Evolutionary conservation across 2,113 vertebrate species (phyloP).

Genomic region (Erythrolamprus reginae): DNA sequence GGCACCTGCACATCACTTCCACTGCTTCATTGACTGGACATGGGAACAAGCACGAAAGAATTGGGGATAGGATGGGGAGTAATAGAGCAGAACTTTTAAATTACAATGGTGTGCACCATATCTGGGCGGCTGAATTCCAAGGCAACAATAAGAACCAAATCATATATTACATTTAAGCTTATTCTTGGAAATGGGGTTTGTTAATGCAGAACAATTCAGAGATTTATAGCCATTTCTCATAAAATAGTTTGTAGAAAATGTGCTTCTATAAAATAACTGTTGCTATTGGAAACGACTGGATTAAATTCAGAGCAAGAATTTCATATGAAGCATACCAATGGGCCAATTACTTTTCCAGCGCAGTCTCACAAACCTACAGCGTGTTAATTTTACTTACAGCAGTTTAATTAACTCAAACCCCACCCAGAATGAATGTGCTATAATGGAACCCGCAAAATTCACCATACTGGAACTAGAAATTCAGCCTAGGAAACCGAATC

Average conservation of each 20-base stretch:
- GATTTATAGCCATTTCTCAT: neutral
- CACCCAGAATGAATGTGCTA: neutral
- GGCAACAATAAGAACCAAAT: neutral
- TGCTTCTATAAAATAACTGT: neutral
- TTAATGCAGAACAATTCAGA: neutral
- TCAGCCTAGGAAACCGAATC: neutral
- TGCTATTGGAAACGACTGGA: neutral
- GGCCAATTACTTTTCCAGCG: neutral
- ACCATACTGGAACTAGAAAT: neutral
- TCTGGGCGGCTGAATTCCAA: neutral
- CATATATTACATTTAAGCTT: neutral
- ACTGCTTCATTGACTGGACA: no score
- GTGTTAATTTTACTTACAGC: slow-evolving; percentile 19
- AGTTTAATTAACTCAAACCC: slow-evolving; percentile 13
- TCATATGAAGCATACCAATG: neutral
- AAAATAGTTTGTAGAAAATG: neutral
- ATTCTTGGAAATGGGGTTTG: neutral
- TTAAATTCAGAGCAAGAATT: neutral
- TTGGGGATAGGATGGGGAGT: neutral
- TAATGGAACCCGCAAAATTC: slow-evolving; percentile 2
- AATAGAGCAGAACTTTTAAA: neutral
- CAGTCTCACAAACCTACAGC: neutral
- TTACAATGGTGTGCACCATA: neutral
- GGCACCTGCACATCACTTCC: no score
- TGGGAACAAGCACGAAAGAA: neutral